A percentile compares a stretch with the other conserved stretches of the same genome.
These are phyloP conservation scores for Oncorhynchus keta DNA, from an alignment of 2,113 vertebrate species.

Conservation along the genomic window DNA sequence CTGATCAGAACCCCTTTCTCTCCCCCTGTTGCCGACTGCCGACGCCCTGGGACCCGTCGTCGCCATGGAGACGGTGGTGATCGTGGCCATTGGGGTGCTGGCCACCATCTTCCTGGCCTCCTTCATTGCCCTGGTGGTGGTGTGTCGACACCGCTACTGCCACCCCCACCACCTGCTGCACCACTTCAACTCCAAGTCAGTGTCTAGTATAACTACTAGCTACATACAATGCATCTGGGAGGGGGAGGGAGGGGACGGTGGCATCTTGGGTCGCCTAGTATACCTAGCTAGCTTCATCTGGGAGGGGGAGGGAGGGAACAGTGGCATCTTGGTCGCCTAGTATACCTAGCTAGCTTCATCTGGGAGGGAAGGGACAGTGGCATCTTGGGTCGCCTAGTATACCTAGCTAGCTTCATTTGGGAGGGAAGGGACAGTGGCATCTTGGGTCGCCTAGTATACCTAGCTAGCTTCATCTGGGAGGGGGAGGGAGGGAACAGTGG, in stretches of 20 bases:
- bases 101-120: slow-evolving; percentile 96
- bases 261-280: slow-evolving; percentile 81
- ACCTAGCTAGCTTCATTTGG: no score
- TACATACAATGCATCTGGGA: slow-evolving; percentile 71
- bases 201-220: neutral
- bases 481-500: no score
- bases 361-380: no score
- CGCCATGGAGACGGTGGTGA: slow-evolving; percentile 95
- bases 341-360: no score
- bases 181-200: slow-evolving; percentile 92
- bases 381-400: no score
- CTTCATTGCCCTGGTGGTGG: slow-evolving; percentile 89
- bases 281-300: neutral
- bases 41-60: slow-evolving; percentile 29
- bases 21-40: slow-evolving; percentile 15
- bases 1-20: slow-evolving; percentile 33
- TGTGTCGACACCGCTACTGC: slow-evolving; percentile 93
- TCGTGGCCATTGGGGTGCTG: slow-evolving; percentile 92
- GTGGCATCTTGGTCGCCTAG: no score
- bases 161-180: slow-evolving; percentile 83
- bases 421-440: no score
- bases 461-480: no score
- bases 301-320: neutral
- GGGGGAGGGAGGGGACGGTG: slow-evolving; percentile 85
- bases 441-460: no score